Evolutionary conservation across 2,113 vertebrate genomes (phyloP), one percentile per base, ranked within the genome.

Genomic region (Menura novaehollandiae): DNA sequence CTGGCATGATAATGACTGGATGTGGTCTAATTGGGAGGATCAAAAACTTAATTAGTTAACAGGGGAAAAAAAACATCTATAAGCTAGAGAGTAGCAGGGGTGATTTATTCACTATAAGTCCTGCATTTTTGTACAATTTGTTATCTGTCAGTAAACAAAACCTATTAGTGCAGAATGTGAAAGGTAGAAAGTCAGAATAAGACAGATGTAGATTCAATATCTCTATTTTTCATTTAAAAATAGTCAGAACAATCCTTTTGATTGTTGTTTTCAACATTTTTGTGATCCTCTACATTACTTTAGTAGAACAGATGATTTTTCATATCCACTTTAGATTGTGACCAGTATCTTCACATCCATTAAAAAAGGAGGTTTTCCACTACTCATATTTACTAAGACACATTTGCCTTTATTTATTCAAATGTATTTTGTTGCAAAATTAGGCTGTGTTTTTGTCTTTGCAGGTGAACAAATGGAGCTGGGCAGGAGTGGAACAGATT

Each of bases 11-110:
- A 93, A 92, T 85, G 80, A 87, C 83, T 92, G 73, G 69, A 91
- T 89, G 69, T 64, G 60, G 64, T 62, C 89, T 94, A 92, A 94
- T 49, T 87, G 79, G 81, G 79, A 93, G 56, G 75, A 89, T 90
- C 75, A 91, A 79, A 95, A 83, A n/a, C 37, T 72, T 79, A 59
- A 91, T 93, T 89, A 92, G 64, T 73, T 80, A 76, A 85, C 33
- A 13, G 41, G 27, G 2, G 4, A 0, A 9, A 72, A 46, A 62
- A 69, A 77, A 30, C 11, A 46, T n/a, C 53, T 86, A 24, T 68
- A 75, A 87, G 86, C 35, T 78, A 80, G 88, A 69, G 52, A 63
- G 43, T 76, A 49, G 60, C 26, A 64, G 53, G 44, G 30, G 26
- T 44, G 41, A 73, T 86, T 90, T 90, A 37, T 80, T 79, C 41